Base-by-base conservation (phyloP, 2,113 vertebrate species). In the Fregata magnificens region DNA sequence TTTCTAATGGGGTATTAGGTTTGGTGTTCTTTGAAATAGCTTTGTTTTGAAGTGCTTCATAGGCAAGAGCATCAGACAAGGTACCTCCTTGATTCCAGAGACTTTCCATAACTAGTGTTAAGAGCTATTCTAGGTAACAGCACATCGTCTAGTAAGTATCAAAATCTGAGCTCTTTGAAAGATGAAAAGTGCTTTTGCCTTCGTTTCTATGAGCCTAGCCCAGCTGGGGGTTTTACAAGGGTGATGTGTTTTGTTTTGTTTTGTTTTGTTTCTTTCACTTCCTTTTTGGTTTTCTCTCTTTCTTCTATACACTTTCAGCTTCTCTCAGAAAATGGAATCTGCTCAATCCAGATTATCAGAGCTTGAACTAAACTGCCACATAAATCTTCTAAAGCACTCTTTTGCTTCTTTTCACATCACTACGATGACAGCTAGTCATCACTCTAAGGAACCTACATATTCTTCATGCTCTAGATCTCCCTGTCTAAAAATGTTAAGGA, bases 381-480 rank as follows among this genome's bases (percentile, higher is more conserved):
- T n/a, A 92, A 45, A 47, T 82, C 66, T 82, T 93, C 77, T 80
- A 79, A 89, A 89, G 11, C 19, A 73, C 7, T 73, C 36, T 74
- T 89, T 77, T 72, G 19, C 61, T 94, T 86, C 69, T 95, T 91
- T 85, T 76, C 42, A 53, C 49, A 81, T 72, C 29, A 14, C 34
- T 78, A 9, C 59, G 31, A 76, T 91, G 83, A 56, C 50, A 93
- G 61, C 7, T 59, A 91, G 42, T 82, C 82, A 90, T 86, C 70
- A 77, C 45, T 95, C 58, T 70, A 61, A 92, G 73, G 70, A 97
- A 67, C 36, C 20, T 93, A 63, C 40, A 53, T 70, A 92, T 87
- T 97, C 90, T 95, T 98, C 91, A 96, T 93, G 92, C 96, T 97
- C 93, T 88, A 97, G 66, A 95, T 97, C 67, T 94, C 50, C 56